These are phyloP conservation scores for Halictus rubicundus DNA, from an alignment of 1,140 invertebrate genomes.

Conservation along the genomic window DNA sequence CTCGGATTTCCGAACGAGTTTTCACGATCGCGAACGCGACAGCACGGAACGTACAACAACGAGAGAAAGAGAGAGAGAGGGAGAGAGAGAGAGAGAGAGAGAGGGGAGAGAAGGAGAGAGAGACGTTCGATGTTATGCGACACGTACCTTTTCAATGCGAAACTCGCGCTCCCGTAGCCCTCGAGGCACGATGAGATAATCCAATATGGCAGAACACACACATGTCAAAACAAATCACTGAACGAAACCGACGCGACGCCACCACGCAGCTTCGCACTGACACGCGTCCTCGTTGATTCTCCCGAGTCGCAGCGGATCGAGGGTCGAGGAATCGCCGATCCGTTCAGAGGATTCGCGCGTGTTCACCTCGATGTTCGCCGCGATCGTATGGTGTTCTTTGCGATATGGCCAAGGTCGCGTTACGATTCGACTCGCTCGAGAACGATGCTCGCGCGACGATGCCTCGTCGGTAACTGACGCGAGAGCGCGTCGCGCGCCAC, in stretches of 20 bases:
- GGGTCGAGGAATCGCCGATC: background rate
- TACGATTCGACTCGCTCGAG: background rate
- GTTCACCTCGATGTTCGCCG: too few species aligned
- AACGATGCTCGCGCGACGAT: slow-evolving; percentile 45
- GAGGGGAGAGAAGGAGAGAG: too few species aligned
- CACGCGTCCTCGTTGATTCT: slow-evolving; percentile 22
- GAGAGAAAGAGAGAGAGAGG: too few species aligned
- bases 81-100: too few species aligned
- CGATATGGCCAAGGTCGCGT: too few species aligned
- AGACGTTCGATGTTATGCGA: too few species aligned
- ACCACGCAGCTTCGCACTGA: slow-evolving; percentile 44
- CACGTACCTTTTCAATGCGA: slow-evolving; percentile 51
- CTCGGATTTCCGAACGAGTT: too few species aligned
- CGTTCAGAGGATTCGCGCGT: too few species aligned
- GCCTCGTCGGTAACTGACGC: slow-evolving; percentile 68
- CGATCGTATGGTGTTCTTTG: too few species aligned
- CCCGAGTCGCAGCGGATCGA: slow-evolving; percentile 29
- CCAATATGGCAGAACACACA: slow-evolving; percentile 74
- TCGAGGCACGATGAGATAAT: slow-evolving; percentile 64
- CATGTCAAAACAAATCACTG: slow-evolving; percentile 77
- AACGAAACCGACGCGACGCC: slow-evolving; percentile 65
- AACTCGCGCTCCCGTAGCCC: slow-evolving; percentile 25
- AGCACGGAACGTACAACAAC: too few species aligned
- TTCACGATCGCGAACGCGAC: too few species aligned
- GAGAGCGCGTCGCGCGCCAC: slow-evolving; percentile 25